A percentile compares a stretch with the other conserved stretches of the same genome.
phyloP scores from a whole-genome alignment of 1,140 invertebrate genomes.

The Camponotus pennsylvanicus region DNA sequence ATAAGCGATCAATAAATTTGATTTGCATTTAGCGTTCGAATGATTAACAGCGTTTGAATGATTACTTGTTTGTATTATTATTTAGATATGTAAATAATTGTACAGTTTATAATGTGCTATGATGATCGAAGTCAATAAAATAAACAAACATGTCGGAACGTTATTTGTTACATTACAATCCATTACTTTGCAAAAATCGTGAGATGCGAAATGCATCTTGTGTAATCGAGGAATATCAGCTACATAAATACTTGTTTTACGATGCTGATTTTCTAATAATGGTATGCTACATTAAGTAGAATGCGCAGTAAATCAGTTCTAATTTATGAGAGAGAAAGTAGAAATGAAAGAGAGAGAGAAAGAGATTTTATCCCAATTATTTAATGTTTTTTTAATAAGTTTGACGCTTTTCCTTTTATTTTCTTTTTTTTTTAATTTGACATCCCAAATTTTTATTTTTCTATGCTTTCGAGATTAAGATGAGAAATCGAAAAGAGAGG shows the following conservation, averaged over 20 bases:
- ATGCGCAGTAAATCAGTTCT: constrained; percentile 17
- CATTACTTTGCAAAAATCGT: background rate
- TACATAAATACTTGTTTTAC: constrained; percentile 8
- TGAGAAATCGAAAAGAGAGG: constrained; percentile 1
- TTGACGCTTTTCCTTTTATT: background rate
- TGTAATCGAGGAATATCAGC: background rate
- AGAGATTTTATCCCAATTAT: background rate
- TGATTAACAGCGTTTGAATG: background rate
- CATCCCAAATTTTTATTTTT: background rate
- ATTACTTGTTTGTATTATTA: constrained; percentile 33
- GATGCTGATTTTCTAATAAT: background rate
- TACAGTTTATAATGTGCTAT: constrained; percentile 11
- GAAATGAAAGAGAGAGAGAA: background rate
- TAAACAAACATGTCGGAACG: background rate
- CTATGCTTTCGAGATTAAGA: background rate
- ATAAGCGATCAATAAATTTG: constrained; percentile 30
- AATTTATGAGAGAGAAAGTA: constrained; percentile 49
- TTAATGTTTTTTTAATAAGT: background rate
- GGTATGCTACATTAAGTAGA: background rate
- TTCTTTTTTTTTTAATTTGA: constrained; percentile 6
- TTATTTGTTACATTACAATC: background rate
- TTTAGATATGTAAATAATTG: constrained; percentile 11
- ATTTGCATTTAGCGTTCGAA: background rate
- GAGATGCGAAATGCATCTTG: background rate
- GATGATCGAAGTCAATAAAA: background rate